Evolutionary conservation across 30 jellyfish, hydroid and myxozoan genomes (phyloP), one percentile per base, ranked within the genome.

Genomic region (Hydra vulgaris): DNA sequence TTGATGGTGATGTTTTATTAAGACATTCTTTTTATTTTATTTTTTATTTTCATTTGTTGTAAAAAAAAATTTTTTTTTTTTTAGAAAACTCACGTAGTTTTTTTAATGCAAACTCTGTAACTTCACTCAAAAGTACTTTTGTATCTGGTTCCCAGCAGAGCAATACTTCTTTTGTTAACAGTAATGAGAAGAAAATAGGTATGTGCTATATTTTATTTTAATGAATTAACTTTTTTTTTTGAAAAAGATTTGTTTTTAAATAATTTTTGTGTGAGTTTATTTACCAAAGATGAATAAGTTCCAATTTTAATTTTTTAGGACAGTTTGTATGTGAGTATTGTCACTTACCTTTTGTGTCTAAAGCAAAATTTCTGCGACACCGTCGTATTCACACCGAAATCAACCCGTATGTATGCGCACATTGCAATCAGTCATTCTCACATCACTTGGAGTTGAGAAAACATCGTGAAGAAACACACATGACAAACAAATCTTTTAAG

Each of bases 361-460:
- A 89, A 26, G 78, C 88, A 66, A 84, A 89, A 66, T 84, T 89
- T 72, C 61, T 77, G 25, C 94, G 83, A 25, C 96, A 89, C 72
- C 85, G 83, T 19, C 88, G 96, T 20, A 75, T 77, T 17, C 96
- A 89, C 83, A 89, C 96, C 0, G 96, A 89, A 27, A 89, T 80
- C 3, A 70, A 84, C 53, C 96, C 96, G 4, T 82, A 79, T 55
- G 78, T 84, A 18, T 89, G 96, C 81, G 92, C 66, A 0, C 81
- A 89, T 77, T 89, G 96, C 73, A 87, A 87, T 12, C 90, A 89
- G 12, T n/a, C 92, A 8, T 89, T 89, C 78, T 27, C 88, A 21
- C 88, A 67, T 72, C 87, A 70, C 74, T 23, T 21, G 20, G 95
- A 89, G 7, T 73, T 89, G 79, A 81, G 95, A 15, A 89, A 80